These are phyloP conservation scores for Manis crassicaudata DNA, from an alignment of 2,797 vertebrate genomes.

Conservation along the genomic window DNA sequence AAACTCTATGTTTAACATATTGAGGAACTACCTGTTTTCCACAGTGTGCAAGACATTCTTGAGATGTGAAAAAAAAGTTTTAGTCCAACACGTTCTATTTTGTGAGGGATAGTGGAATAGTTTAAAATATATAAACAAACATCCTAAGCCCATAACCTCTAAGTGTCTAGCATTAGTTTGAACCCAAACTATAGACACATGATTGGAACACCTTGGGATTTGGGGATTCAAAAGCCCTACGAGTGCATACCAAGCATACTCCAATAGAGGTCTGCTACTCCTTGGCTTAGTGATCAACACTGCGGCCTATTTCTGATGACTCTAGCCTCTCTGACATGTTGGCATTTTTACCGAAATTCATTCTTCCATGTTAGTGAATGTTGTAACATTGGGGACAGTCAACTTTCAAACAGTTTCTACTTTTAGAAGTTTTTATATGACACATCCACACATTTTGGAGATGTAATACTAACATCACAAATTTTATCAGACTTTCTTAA, in stretches of 20 bases:
- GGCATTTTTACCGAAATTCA: background rate
- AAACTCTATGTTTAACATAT: background rate
- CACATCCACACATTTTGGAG: background rate
- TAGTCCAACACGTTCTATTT: background rate
- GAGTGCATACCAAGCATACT: background rate
- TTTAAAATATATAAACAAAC: background rate
- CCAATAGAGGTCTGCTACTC: background rate
- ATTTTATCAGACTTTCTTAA: background rate
- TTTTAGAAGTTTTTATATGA: slow-evolving; percentile 10
- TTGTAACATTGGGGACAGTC: background rate
- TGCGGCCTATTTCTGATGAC: background rate
- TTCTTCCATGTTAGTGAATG: background rate
- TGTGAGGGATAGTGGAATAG: background rate
- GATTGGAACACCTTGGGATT: background rate
- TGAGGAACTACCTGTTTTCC: background rate
- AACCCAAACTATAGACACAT: background rate
- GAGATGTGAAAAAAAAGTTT: background rate
- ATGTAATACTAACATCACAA: slow-evolving; percentile 16
- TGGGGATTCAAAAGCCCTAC: background rate
- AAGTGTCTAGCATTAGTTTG: background rate
- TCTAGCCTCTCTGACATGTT: background rate
- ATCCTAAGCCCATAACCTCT: background rate
- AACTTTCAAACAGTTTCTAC: background rate
- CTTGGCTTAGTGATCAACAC: background rate
- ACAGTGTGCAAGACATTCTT: background rate